Evolutionary conservation across 2,797 vertebrate genomes (phyloP).

Genomic region (Chrosomus eos): DNA sequence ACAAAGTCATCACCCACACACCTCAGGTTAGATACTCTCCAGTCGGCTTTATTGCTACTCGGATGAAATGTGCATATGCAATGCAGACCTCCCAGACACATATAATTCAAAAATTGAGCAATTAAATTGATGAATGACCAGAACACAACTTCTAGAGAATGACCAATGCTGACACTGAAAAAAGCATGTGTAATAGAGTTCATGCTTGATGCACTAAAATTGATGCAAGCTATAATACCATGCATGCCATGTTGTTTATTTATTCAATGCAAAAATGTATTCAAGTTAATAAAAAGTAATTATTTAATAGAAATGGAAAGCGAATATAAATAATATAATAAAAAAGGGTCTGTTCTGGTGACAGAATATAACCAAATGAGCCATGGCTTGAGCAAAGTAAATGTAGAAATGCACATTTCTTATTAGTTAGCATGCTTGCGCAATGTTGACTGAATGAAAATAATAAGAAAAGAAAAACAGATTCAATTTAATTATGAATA

Average conservation of each 20-base stretch:
- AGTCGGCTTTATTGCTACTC: constrained; percentile 57
- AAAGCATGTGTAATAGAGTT: constrained; percentile 22
- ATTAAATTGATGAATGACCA: constrained; percentile 44
- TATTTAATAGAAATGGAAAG: constrained; percentile 41
- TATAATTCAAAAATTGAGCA: constrained; percentile 57
- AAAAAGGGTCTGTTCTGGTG: constrained; percentile 37
- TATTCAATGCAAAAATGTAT: constrained; percentile 26
- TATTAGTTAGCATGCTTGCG: constrained; percentile 65
- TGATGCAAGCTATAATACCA: constrained; percentile 38
- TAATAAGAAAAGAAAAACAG: constrained; percentile 52
- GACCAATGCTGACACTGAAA: constrained; percentile 23
- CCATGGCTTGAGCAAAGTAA: constrained; percentile 61
- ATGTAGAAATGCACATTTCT: constrained; percentile 62
- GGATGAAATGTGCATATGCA: constrained; percentile 59
- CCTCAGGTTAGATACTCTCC: constrained; percentile 53
- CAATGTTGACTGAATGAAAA: constrained; percentile 62
- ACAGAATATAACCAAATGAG: constrained; percentile 38
- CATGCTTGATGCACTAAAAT: neutral
- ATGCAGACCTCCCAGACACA: constrained; percentile 46
- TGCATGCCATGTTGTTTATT: neutral
- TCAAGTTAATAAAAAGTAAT: constrained; percentile 58
- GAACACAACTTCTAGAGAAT: constrained; percentile 29
- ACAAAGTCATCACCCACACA: constrained; percentile 49
- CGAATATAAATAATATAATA: constrained; percentile 49
- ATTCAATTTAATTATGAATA: constrained; percentile 57